Base-by-base conservation (phyloP, 1,140 invertebrate genomes). In the Penaeus chinensis region DNA sequence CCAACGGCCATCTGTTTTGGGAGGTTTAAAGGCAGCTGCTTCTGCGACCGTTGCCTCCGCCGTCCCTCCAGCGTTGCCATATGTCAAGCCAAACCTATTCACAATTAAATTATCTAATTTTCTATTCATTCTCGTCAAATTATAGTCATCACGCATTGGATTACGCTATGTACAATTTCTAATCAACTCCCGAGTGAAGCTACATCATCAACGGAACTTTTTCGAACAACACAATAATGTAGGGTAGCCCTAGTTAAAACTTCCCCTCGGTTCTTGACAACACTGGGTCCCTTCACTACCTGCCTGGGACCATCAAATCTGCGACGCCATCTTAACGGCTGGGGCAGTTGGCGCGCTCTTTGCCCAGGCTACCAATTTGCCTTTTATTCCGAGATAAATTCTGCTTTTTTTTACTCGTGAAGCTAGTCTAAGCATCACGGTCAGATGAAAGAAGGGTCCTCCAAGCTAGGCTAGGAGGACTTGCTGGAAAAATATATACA, bases 1-100 rank as follows among this genome's bases (percentile, higher is more conserved):
- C 82, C 82, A 83, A 83, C 74, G 83, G 83, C 83, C 83, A 85
- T 85, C 83, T 85, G 66, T 84, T 71, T 69, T 24, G 32, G 60
- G 83, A 85, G 83, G 83, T 85, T 85, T 85, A 85, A 85, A 85
- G 83, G 74, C 83, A 85, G 83, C 83, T 85, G 83, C 83, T 85
- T 85, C 83, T 85, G 82, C 82, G 82, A 84, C 82, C 82, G 82
- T 84, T 84, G 82, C 82, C 62, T 63, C 83, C 71, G 71, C 54
- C 71, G 63, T 71, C 74, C 83, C 71, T 76, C 54, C 71, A 78
- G 83, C 74, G 83, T 85, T 85, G 83, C 83, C 83, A 84, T 47
- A 84, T 71, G 42, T 71, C 47, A 54, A 54, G 54, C 54, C 16
- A 54, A 54, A 54, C 54, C 54, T 54, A 54, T 11, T 54, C 54